Conservation (phyloP, 2,888 invertebrate genomes). For the Pachycephus smyrnensis region DNA sequence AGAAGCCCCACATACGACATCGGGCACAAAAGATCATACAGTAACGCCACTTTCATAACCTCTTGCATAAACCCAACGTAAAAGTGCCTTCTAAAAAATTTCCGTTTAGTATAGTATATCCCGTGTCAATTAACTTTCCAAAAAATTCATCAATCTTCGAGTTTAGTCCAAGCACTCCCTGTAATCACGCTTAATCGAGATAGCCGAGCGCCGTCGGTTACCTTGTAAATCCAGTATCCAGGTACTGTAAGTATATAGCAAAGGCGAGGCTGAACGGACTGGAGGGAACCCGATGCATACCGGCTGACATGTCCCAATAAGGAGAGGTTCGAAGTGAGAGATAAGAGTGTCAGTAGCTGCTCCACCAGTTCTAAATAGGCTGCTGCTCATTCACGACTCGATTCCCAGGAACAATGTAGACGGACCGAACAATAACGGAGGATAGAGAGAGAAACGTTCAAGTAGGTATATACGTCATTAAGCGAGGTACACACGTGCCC, state of each 20-base stretch:
- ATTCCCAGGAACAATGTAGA: slow-evolving; percentile 3
- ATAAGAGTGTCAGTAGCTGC: slow-evolving; percentile 12
- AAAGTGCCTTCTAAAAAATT: no score
- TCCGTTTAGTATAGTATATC: not conserved
- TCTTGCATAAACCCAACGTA: no score
- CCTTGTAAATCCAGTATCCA: slow-evolving; percentile 30
- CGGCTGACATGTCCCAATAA: slow-evolving; percentile 41
- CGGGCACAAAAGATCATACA: not conserved
- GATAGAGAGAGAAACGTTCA: not conserved
- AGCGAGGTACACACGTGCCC: slow-evolving; percentile 43
- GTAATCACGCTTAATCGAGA: not conserved
- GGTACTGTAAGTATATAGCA: not conserved
- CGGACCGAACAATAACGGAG: not conserved
- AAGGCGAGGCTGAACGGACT: not conserved
- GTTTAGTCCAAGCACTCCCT: not conserved
- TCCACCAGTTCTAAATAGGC: slow-evolving; percentile 3
- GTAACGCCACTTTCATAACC: no score
- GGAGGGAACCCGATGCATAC: slow-evolving; percentile 4
- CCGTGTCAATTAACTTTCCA: not conserved
- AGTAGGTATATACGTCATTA: slow-evolving; percentile 36
- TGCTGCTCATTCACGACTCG: not conserved
- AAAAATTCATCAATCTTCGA: not conserved
- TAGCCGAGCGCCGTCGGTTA: slow-evolving; percentile 16
- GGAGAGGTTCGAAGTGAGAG: slow-evolving; percentile 28
- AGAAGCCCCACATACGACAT: not conserved